Percentiles rank a stretch among this genome's conserved stretches.
Evolutionary conservation across 2,113 vertebrate genomes (phyloP).

Genomic region (Coreoperca whiteheadi): DNA sequence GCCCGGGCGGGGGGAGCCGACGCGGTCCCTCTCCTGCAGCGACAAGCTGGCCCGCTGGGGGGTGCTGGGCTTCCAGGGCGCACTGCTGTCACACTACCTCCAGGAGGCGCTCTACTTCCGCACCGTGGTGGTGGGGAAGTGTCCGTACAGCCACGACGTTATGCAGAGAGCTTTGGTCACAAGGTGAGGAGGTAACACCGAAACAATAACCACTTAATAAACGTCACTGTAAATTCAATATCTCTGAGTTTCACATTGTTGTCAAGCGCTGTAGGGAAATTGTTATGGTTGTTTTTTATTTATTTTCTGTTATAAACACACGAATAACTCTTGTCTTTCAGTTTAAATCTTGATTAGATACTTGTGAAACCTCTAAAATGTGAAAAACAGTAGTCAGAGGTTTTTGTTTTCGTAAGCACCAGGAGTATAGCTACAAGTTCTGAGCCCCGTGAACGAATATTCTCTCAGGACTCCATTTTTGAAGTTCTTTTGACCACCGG

Average conservation of each 20-base stretch:
- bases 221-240: not conserved
- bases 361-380: not conserved
- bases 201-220: not conserved
- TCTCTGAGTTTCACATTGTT: not conserved
- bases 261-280: too few species aligned
- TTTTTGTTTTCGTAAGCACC: too few species aligned
- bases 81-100: constrained; percentile 93
- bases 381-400: too few species aligned
- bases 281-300: not conserved
- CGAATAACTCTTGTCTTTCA: not conserved
- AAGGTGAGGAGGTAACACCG: constrained; percentile 76
- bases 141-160: constrained; percentile 88
- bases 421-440: too few species aligned
- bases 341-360: not conserved
- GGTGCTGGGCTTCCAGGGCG: constrained; percentile 93
- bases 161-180: constrained; percentile 87
- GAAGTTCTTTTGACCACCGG: too few species aligned
- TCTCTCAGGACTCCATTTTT: too few species aligned
- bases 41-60: constrained; percentile 90
- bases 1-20: constrained; percentile 93
- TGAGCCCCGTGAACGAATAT: too few species aligned
- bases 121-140: constrained; percentile 89
- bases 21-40: constrained; percentile 94
- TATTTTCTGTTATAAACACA: not conserved
- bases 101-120: constrained; percentile 90